Evolutionary conservation across 2,113 vertebrate species (phyloP).

Genomic region (Paramormyrops kingsleyae): DNA sequence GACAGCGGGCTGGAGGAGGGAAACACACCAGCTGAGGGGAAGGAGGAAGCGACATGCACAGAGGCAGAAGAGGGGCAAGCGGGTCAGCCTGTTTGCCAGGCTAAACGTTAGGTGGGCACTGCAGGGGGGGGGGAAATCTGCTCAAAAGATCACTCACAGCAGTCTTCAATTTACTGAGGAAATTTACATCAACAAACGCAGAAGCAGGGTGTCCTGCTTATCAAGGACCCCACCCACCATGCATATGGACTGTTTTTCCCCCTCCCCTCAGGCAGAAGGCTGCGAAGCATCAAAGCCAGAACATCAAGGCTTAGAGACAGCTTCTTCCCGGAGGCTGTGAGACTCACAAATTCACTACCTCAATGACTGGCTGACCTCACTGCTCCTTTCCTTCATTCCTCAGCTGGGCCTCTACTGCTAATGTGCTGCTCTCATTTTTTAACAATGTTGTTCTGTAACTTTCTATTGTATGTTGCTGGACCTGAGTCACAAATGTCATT

Average conservation of each 20-base stretch:
- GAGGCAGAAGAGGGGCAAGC: background rate
- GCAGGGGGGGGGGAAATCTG: background rate
- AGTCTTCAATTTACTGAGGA: background rate
- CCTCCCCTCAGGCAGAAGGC: background rate
- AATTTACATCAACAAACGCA: background rate
- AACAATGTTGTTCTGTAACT: background rate
- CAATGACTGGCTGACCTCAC: background rate
- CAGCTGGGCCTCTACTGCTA: background rate
- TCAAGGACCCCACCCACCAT: background rate
- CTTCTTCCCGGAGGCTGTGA: background rate
- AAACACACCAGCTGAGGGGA: background rate
- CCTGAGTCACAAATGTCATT: background rate
- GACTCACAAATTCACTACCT: too few relatives aligned
- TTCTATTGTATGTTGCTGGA: background rate
- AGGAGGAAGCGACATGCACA: background rate
- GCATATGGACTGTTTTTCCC: background rate
- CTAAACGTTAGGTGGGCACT: background rate
- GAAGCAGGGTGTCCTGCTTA: background rate
- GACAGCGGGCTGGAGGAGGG: background rate
- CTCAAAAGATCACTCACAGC: background rate
- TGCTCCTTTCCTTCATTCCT: background rate
- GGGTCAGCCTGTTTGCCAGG: background rate
- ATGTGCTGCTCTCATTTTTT: background rate
- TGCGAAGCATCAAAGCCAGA: background rate
- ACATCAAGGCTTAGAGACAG: background rate